Conservation (phyloP, 2,888 invertebrate genomes). For the Chloroclystis v-ata region DNA sequence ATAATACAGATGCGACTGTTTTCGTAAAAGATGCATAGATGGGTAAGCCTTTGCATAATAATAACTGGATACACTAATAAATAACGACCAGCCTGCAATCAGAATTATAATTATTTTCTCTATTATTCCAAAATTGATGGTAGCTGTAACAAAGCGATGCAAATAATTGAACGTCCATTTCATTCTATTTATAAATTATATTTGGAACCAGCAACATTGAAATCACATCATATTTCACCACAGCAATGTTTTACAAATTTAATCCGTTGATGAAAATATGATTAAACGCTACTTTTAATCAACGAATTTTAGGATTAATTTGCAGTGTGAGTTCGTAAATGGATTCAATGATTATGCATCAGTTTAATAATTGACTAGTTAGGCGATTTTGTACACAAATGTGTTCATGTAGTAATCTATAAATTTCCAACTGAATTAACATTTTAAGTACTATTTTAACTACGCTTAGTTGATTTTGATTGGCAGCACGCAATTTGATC, state of each 20-base stretch:
- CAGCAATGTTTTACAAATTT: conserved; percentile 14
- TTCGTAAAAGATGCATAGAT: too few species aligned
- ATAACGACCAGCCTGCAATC: neutral
- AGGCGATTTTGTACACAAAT: neutral
- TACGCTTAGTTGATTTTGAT: too few species aligned
- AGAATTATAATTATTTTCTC: neutral
- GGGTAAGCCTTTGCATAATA: too few species aligned
- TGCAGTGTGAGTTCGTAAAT: conserved; percentile 4
- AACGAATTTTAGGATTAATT: conserved; percentile 7
- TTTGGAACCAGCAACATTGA: conserved; percentile 3
- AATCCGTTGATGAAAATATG: conserved; percentile 15
- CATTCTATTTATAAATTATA: neutral
- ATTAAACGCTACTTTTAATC: conserved; percentile 14
- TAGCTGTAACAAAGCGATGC: conserved; percentile 2
- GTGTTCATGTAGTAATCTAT: neutral
- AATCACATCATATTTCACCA: conserved; percentile 16
- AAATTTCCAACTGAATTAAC: too few species aligned
- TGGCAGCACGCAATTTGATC: too few species aligned
- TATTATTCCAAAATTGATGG: conserved; percentile 6
- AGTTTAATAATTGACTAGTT: neutral
- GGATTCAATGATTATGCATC: neutral
- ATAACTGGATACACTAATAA: too few species aligned
- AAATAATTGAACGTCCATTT: conserved; percentile 1
- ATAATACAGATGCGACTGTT: too few species aligned
- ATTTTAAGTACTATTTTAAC: too few species aligned